phyloP scores from a whole-genome alignment of 2,797 vertebrate species.

The Argyrosomus regius region DNA sequence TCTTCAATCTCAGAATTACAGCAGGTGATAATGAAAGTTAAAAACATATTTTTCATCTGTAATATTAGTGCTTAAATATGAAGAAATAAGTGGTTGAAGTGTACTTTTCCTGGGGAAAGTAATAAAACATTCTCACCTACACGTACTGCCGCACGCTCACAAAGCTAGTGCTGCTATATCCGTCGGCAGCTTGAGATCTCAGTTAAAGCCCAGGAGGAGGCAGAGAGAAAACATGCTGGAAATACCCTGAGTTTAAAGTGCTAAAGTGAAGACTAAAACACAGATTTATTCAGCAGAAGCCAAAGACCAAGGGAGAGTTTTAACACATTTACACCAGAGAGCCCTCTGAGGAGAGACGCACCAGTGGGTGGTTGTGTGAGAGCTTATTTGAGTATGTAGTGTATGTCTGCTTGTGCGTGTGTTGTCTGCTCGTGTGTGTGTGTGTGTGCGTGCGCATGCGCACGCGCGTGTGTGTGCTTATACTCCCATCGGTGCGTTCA shows the following conservation, averaged over 20 bases:
- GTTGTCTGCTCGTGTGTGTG: constrained; percentile 38
- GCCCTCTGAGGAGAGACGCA: constrained; percentile 80
- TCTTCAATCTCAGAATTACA: constrained; percentile 23
- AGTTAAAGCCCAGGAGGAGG: constrained; percentile 80
- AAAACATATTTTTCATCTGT: constrained; percentile 23
- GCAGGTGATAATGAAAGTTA: constrained; percentile 34
- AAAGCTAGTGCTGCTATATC: constrained; percentile 75
- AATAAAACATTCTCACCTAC: constrained; percentile 75
- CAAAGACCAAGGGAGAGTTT: constrained; percentile 87
- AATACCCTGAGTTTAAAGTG: constrained; percentile 86
- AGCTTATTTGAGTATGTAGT: constrained; percentile 79
- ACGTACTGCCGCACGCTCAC: constrained; percentile 56
- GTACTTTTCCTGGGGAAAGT: constrained; percentile 35
- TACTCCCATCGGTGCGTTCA: constrained; percentile 75
- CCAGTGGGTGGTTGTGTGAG: constrained; percentile 79
- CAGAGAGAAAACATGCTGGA: constrained; percentile 79
- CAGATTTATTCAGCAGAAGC: constrained; percentile 88
- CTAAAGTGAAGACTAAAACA: constrained; percentile 86
- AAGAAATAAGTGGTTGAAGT: constrained; percentile 23
- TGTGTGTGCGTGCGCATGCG: constrained; percentile 20
- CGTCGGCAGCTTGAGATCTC: constrained; percentile 82
- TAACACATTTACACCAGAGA: constrained; percentile 86
- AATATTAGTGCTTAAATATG: constrained; percentile 30
- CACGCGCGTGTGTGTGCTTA: constrained; percentile 24
- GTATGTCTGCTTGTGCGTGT: constrained; percentile 56